A percentile compares a stretch with the other conserved stretches of the same genome.
These are phyloP conservation scores for Brachionus angularis DNA, from an alignment of 1,140 invertebrate genomes.

Conservation along the genomic window DNA sequence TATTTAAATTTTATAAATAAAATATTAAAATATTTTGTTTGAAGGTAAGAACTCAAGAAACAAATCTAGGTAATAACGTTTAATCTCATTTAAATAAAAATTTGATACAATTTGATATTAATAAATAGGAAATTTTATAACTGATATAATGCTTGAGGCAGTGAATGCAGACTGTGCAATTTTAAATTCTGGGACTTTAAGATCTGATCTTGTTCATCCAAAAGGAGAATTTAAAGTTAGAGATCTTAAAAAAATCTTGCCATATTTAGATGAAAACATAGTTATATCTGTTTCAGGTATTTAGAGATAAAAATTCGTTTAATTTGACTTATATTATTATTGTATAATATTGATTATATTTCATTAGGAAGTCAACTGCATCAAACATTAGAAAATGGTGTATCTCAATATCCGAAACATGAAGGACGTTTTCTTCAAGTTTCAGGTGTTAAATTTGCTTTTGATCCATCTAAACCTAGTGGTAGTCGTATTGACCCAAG, in stretches of 20 bases:
- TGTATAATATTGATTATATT: background rate
- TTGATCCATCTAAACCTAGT: constrained; percentile 68
- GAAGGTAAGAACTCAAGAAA: constrained; percentile 19
- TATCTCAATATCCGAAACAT: constrained; percentile 71
- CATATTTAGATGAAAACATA: constrained; percentile 72
- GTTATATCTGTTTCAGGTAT: constrained; percentile 52
- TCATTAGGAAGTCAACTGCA: constrained; percentile 64
- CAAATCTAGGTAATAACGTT: no score
- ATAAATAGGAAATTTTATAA: constrained; percentile 86
- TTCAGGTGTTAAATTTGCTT: constrained; percentile 75
- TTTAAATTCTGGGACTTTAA: constrained; percentile 79
- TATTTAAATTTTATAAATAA: background rate
- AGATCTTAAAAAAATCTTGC: constrained; percentile 75
- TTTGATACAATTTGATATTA: no score
- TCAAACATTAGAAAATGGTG: constrained; percentile 73
- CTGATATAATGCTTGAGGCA: constrained; percentile 76
- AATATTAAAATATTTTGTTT: background rate
- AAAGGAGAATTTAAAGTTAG: constrained; percentile 75
- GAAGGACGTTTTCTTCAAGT: constrained; percentile 74
- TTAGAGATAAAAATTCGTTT: no score
- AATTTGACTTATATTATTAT: background rate
- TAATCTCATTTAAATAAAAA: no score
- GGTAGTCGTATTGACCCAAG: constrained; percentile 67
- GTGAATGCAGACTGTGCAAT: constrained; percentile 78
- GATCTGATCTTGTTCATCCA: constrained; percentile 69